Evolutionary conservation across 2,797 vertebrate species (phyloP), one percentile per base, ranked within the genome.

Genomic region (Pipistrellus kuhlii): DNA sequence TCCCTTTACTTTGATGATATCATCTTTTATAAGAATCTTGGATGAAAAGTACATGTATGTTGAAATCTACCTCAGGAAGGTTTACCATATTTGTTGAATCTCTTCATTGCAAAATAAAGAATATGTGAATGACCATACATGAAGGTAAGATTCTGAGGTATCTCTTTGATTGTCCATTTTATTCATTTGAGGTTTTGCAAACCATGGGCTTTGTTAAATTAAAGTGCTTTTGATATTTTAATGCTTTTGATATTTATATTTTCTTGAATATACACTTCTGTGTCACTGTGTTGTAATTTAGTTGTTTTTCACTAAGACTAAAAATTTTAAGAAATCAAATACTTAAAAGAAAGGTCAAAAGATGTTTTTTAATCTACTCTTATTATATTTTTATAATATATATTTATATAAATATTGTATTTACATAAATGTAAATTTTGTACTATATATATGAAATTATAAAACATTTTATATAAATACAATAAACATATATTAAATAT

Each of bases 261-360:
- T 95, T 75, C 23, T 73, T 95, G 64, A n/a, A 51, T 83, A 69
- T 5, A 80, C 1, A 71, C 17, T 84, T 87, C 53, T 66, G 3
- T 44, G 9, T 90, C 38, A 38, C 48, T 88, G 35, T 35, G 69
- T 55, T 71, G 9, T 90, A 75, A 76, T 35, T 88, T 92, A 81
- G 17, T 2, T 14, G 13, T 25, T 84, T 76, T 35, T 25, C 17
- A 46, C 59, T 72, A 75, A 86, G 77, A 85, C 51, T 55, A 9
- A 91, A 94, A 48, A 82, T 30, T 51, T 90, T 90, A 88, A 76
- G 46, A 87, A 88, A 81, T 21, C 35, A 94, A 90, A 85, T 41
- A 92, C 59, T 80, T 73, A 62, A 90, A 88, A 77, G 17, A 97
- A 76, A 94, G 18, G 87, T 46, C 0, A 92, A 77, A 69, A 48